phyloP scores from a whole-genome alignment of 2,797 vertebrate species.

The Syngnathus acus region DNA sequence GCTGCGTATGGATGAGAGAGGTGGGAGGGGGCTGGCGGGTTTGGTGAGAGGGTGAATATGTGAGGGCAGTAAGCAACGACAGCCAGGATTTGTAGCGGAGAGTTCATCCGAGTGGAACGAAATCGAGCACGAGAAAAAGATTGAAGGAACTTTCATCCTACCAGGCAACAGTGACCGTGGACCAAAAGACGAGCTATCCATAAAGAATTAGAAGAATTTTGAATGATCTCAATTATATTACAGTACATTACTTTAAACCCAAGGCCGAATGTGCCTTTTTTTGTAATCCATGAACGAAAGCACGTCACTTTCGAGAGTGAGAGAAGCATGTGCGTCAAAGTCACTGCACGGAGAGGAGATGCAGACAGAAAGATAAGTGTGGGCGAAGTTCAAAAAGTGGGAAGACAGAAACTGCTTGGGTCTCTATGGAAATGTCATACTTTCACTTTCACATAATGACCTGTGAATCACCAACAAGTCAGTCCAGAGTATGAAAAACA shows the following conservation, averaged over 20 bases:
- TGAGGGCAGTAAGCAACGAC: constrained; percentile 7
- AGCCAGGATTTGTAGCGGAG: background rate
- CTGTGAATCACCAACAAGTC: constrained; percentile 45
- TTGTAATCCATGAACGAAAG: constrained; percentile 7
- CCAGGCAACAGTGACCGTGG: background rate
- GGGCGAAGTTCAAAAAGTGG: constrained; percentile 23
- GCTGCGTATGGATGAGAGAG: constrained; percentile 4
- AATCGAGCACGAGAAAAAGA: background rate
- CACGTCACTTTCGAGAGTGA: constrained; percentile 4
- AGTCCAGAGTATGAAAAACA: constrained; percentile 26
- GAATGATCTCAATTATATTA: constrained; percentile 11
- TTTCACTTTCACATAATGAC: constrained; percentile 41
- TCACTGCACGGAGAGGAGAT: constrained; percentile 8
- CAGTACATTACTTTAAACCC: constrained; percentile 14
- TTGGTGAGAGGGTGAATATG: constrained; percentile 2
- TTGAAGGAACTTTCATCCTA: background rate
- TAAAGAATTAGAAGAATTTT: constrained; percentile 8
- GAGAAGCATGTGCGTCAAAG: constrained; percentile 6
- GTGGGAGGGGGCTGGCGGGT: background rate
- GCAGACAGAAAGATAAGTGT: constrained; percentile 13
- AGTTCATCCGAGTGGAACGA: background rate
- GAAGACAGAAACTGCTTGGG: constrained; percentile 15
- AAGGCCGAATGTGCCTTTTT: background rate
- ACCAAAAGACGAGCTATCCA: background rate
- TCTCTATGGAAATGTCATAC: constrained; percentile 48